These are phyloP conservation scores for Elegia similella DNA, from an alignment of 2,888 invertebrate species.

Conservation along the genomic window DNA sequence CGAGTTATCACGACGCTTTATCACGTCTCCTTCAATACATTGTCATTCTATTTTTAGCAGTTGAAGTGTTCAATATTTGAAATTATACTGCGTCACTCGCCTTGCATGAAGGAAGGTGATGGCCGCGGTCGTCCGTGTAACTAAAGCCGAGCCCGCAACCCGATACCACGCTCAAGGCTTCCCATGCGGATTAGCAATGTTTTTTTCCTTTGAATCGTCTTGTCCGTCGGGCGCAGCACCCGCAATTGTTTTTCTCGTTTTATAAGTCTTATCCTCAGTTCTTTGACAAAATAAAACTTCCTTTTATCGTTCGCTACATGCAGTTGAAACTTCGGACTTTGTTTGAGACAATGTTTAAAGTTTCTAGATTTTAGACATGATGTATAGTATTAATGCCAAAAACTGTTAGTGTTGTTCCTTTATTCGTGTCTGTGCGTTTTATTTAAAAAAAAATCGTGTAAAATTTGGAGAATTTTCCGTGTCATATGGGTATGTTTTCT, in stretches of 20 bases:
- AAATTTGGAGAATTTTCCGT: too few relatives aligned
- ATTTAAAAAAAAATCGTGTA: too few relatives aligned
- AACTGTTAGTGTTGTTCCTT: too few relatives aligned
- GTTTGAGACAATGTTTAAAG: background rate
- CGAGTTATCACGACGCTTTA: conserved; percentile 47
- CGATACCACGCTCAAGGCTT: conserved; percentile 71
- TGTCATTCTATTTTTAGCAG: conserved; percentile 15
- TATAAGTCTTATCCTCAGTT: conserved; percentile 12
- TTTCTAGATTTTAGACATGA: too few relatives aligned
- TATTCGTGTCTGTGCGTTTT: too few relatives aligned
- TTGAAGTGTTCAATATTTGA: conserved; percentile 25
- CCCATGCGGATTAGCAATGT: conserved; percentile 66
- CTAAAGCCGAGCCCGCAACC: conserved; percentile 54
- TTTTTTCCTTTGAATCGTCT: conserved; percentile 57
- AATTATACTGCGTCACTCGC: conserved; percentile 34
- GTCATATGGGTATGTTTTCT: too few relatives aligned
- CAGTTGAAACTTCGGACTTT: conserved; percentile 1
- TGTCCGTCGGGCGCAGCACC: conserved; percentile 36
- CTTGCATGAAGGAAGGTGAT: conserved; percentile 44
- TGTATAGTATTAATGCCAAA: too few relatives aligned
- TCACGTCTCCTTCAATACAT: conserved; percentile 29
- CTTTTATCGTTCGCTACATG: background rate
- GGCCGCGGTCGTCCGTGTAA: conserved; percentile 64
- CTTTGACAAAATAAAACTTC: background rate
- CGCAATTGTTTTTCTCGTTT: conserved; percentile 25